Base-by-base conservation (phyloP, 2,797 vertebrate species). In the Lithobates sylvaticus region DNA sequence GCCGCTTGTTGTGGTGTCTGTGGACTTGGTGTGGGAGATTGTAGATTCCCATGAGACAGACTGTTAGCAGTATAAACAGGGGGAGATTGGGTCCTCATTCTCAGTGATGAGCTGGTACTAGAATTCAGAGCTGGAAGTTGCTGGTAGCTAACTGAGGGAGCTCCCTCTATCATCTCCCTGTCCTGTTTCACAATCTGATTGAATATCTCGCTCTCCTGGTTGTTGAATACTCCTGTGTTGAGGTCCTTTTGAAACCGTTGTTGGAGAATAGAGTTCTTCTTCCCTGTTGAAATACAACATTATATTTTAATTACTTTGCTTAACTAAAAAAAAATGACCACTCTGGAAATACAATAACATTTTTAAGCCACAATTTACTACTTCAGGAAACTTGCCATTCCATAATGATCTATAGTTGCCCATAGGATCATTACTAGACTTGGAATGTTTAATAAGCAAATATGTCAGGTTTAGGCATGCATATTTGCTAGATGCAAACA, bases 241-340 rank as follows among this genome's bases (percentile, higher is more conserved):
- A 99, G 96, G 87, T 99, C 98, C 94, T 99, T 98, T 95, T 99
- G 98, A 91, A 99, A 99, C 92, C 99, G 99, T 93, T 99, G 98
- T 90, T 99, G 96, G 88, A 99, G 95, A 92, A 99, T 96, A 0
- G 97, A 99, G 91, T 99, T 99, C 95, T 99, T 99, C 97, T 99
- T 99, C 92, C 98, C 98, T 99, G 88, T 88, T 82, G 89, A 16
- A 80, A 82, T 93, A 86, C 89, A 75, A 76, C 67, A 86, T 1
- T 23, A n/a, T 67, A 39, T 65, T 79, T 74, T 79, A 64, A 29
- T 70, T 58, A 21, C 2, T 21, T 13, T 8, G 21, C 5, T 61
- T 12, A 7, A 23, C 0, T 54, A 1, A 23, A 58, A 61, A 61
- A 61, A 7, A 23, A 61, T 16, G 13, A 21, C 15, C 15, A 54